Evolutionary conservation across 1,140 invertebrate genomes (phyloP).

Genomic region (Trypoxylus dichotomus): DNA sequence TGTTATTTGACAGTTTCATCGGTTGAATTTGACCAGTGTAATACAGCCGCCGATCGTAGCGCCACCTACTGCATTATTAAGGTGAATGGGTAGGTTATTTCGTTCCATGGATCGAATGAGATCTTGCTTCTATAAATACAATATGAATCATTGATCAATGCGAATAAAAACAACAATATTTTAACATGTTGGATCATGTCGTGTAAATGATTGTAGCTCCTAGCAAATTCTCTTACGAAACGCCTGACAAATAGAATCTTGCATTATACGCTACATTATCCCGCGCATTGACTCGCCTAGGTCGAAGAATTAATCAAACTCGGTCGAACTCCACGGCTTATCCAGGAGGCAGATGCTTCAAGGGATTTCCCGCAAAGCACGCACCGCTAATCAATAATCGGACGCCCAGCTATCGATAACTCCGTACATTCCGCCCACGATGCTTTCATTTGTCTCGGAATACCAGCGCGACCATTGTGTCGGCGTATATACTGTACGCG

Average conservation of each 20-base stretch:
- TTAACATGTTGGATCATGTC: no score
- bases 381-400: constrained; percentile 24
- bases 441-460: constrained; percentile 27
- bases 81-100: no score
- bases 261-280: neutral
- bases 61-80: no score
- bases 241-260: neutral
- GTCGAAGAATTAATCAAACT: neutral
- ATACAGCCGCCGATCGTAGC: no score
- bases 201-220: no score
- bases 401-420: constrained; percentile 13
- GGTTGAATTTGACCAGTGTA: no score
- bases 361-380: neutral
- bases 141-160: no score
- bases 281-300: neutral
- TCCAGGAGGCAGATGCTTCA: neutral
- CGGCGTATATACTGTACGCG: neutral
- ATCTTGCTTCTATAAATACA: no score
- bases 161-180: no score
- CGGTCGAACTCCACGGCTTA: neutral
- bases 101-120: no score
- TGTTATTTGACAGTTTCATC: no score
- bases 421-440: constrained; percentile 22
- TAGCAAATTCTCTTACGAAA: neutral
- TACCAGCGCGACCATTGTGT: constrained; percentile 10